Conservation (phyloP, 1,140 invertebrate species). For the Drosophila elegans region DNA sequence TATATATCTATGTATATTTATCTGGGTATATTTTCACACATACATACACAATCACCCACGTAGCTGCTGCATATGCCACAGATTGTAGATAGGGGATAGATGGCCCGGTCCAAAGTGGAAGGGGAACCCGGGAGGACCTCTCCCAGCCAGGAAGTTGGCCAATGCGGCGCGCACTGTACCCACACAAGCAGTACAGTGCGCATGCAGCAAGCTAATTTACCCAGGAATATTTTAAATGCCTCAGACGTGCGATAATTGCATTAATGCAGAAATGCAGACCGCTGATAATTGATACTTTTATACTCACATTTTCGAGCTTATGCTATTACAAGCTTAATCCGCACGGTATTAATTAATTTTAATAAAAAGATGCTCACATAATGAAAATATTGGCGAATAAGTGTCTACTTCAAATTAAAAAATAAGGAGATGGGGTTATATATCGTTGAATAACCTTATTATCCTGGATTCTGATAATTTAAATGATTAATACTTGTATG, state of each 20-base stretch:
- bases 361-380: too few relatives aligned
- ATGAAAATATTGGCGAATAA: too few relatives aligned
- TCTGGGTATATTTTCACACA: conserved; percentile 3
- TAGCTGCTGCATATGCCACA: conserved; percentile 55
- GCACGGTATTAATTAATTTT: too few relatives aligned
- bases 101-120: conserved; percentile 22
- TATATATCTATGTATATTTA: background rate
- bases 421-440: too few relatives aligned
- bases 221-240: conserved; percentile 1
- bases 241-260: conserved; percentile 7
- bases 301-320: too few relatives aligned
- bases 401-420: too few relatives aligned
- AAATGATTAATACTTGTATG: too few relatives aligned
- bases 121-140: background rate
- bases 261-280: background rate
- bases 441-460: too few relatives aligned
- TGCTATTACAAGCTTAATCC: too few relatives aligned
- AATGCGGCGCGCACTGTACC: conserved; percentile 3
- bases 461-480: too few relatives aligned
- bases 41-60: background rate
- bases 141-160: conserved; percentile 9
- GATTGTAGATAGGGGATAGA: conserved; percentile 58
- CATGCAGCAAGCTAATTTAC: conserved; percentile 1
- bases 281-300: background rate
- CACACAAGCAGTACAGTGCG: background rate